Evolutionary conservation across 2,113 vertebrate species (phyloP), one percentile per base, ranked within the genome.

Genomic region (Onychorhynchus coronatus): DNA sequence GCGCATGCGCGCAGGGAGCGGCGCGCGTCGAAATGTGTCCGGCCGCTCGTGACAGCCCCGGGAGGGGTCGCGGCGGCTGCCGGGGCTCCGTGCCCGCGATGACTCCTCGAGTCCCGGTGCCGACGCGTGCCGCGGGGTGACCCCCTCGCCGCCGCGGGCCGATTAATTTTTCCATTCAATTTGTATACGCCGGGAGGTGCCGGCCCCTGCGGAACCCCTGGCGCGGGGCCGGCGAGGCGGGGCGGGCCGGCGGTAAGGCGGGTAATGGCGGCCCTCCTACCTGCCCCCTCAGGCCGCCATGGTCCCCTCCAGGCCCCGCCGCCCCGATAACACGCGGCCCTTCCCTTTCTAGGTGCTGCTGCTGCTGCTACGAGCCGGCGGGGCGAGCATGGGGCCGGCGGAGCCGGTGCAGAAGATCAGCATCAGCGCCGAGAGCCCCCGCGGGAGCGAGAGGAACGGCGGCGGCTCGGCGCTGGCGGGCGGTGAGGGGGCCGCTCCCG

Each of bases 381-480:
- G 31, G 81, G 8, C 23, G 49, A 85, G 55, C 62, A 98, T 98
- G 98, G 98, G 95, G 19, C 90, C 95, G 5, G 88, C 59, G 12
- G 96, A 96, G 0, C 55, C 22, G 39, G 61, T 56, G 61, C 97
- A 98, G 92, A 98, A 97, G 70, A 96, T 98, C 59, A 97, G 56
- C n/a, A 94, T 98, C 49, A 92, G 53, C 47, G 49, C 95, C 1
- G 98, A 98, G 70, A 75, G 63, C 33, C 85, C 78, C 30, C 83
- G 85, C 7, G 93, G 82, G 2, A 86, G 53, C 31, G 97, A 95
- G 58, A 39, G 44, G 66, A 90, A 79, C 44, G 93, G 44, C 5
- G 6, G 37, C 35, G 89, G 79, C 16, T 5, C 58, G 19, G 92
- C 68, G 21, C 52, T 91, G 67, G 80, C 35, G n/a, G 96, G 88